A percentile compares a stretch with the other conserved stretches of the same genome.
Conservation (phyloP, 35 echinoderm and acorn worm genomes). For the Eucidaris tribuloides region DNA sequence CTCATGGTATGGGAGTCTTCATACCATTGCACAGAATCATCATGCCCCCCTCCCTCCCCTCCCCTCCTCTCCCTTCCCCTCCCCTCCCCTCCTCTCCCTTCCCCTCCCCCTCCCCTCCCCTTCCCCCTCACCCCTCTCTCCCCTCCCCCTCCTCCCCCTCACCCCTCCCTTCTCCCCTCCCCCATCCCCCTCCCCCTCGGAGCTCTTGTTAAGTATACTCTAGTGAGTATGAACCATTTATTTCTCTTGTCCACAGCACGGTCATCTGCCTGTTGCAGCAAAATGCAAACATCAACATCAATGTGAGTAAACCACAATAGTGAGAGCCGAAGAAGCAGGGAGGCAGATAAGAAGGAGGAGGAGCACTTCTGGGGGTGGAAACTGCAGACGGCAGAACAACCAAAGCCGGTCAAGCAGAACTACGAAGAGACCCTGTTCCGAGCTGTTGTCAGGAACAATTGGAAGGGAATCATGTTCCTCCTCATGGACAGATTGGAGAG, state of each 20-base stretch:
- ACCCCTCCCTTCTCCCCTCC: not conserved
- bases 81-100: too few relatives aligned
- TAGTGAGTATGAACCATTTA: not conserved
- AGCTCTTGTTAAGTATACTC: not conserved
- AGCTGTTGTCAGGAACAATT: constrained; percentile 58
- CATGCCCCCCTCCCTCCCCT: too few relatives aligned
- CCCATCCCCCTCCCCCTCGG: not conserved
- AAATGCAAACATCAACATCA: constrained; percentile 72
- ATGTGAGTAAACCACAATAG: constrained; percentile 23
- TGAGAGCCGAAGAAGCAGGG: constrained; percentile 46
- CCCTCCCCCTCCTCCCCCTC: not conserved
- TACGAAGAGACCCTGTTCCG: constrained; percentile 48
- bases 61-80: too few relatives aligned
- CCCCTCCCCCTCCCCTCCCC: too few relatives aligned
- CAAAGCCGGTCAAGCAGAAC: not conserved
- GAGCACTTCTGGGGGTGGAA: constrained; percentile 68
- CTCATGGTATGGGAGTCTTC: too few relatives aligned
- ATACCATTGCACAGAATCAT: too few relatives aligned
- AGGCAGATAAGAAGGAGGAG: constrained; percentile 48
- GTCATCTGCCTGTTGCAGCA: constrained; percentile 83
- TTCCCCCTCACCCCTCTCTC: too few relatives aligned
- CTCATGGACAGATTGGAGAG: constrained; percentile 76
- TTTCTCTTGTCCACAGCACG: too few relatives aligned
- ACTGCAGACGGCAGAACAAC: not conserved
- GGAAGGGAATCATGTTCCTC: constrained; percentile 87